Evolutionary conservation across 2,888 invertebrate species (phyloP).

Genomic region (Napeogenes inachia): DNA sequence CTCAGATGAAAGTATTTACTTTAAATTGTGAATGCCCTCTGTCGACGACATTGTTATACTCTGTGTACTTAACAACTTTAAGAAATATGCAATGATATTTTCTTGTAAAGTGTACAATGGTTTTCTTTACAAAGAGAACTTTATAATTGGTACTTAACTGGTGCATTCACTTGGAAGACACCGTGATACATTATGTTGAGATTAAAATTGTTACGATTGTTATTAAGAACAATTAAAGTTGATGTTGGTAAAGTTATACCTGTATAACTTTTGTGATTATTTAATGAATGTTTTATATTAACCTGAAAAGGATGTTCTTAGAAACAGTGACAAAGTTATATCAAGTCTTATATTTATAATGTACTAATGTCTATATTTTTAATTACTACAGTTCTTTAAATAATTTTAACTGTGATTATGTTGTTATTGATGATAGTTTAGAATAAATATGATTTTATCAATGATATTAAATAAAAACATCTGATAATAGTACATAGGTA

Average conservation of each 20-base stretch:
- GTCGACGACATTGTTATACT: constrained; percentile 64
- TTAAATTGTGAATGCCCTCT: constrained; percentile 66
- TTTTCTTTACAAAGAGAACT: constrained; percentile 28
- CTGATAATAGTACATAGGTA: too few relatives aligned
- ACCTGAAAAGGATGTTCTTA: not conserved
- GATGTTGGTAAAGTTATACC: constrained; percentile 11
- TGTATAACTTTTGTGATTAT: not conserved
- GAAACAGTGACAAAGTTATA: not conserved
- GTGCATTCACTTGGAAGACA: constrained; percentile 28
- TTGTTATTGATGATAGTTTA: too few relatives aligned
- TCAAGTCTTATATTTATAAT: too few relatives aligned
- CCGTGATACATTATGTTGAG: constrained; percentile 22
- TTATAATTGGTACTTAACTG: constrained; percentile 30
- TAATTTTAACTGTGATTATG: too few relatives aligned
- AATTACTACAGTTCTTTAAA: too few relatives aligned
- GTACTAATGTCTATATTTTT: too few relatives aligned
- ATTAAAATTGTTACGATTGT: constrained; percentile 24
- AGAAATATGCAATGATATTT: constrained; percentile 30
- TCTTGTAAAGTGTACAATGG: constrained; percentile 26
- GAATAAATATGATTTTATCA: too few relatives aligned
- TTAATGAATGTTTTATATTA: not conserved
- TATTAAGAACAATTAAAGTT: constrained; percentile 19
- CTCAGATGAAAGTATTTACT: constrained; percentile 68
- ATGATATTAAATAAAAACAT: too few relatives aligned
- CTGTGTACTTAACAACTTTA: constrained; percentile 50